Evolutionary conservation across 2,888 invertebrate genomes (phyloP).

Genomic region (Xanthorhoe designata): DNA sequence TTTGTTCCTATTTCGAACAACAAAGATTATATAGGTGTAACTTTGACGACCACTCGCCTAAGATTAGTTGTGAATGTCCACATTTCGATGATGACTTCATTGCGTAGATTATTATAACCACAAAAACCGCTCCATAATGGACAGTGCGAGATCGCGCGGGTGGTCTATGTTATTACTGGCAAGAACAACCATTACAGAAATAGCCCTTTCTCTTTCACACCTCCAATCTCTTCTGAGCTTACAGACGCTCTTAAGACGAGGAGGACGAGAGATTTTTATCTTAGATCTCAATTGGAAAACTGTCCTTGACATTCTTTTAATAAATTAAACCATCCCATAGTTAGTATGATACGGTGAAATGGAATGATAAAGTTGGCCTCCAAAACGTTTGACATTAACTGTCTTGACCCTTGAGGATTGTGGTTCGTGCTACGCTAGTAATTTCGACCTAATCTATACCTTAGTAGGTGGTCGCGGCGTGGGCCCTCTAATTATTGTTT

Average conservation of each 20-base stretch:
- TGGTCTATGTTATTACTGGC: constrained; percentile 75
- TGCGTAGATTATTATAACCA: constrained; percentile 70
- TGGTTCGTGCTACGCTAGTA: constrained; percentile 47
- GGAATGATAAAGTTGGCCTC: constrained; percentile 5
- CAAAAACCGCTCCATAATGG: constrained; percentile 70
- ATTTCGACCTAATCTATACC: constrained; percentile 50
- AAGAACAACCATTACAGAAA: constrained; percentile 54
- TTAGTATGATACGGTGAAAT: not conserved
- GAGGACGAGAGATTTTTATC: constrained; percentile 20
- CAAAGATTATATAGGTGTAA: constrained; percentile 6
- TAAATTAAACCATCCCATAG: not conserved
- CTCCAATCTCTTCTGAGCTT: constrained; percentile 38
- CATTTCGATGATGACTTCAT: constrained; percentile 76
- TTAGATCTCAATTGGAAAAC: constrained; percentile 6
- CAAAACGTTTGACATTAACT: constrained; percentile 27
- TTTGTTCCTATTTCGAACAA: not conserved
- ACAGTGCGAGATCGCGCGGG: constrained; percentile 66
- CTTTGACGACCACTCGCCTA: constrained; percentile 21
- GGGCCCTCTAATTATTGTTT: constrained; percentile 52
- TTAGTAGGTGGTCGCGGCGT: constrained; percentile 55
- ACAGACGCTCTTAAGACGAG: constrained; percentile 20
- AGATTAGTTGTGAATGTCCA: constrained; percentile 46
- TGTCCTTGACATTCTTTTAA: constrained; percentile 10
- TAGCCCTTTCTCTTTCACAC: constrained; percentile 59
- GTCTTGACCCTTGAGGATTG: constrained; percentile 26